Percentiles rank a stretch among this genome's conserved stretches.
These are phyloP conservation scores for Bufotes viridis DNA, from an alignment of 2,797 vertebrate genomes.

Conservation along the genomic window DNA sequence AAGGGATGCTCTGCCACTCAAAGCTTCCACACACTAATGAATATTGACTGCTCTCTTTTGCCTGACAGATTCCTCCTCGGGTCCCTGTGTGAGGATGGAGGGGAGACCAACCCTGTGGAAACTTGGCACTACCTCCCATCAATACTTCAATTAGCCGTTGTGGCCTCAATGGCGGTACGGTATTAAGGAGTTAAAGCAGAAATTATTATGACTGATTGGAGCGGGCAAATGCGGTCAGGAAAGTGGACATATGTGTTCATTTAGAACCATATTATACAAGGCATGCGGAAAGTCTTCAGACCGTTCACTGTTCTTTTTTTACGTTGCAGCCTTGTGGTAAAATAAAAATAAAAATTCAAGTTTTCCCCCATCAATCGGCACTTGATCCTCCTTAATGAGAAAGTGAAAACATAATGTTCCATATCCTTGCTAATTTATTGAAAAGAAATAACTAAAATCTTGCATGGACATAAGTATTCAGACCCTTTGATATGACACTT, in stretches of 20 bases:
- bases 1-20: constrained; percentile 53
- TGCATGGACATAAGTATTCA: too few species aligned
- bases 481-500: too few species aligned
- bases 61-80: constrained; percentile 60
- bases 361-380: too few species aligned
- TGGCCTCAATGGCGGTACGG: constrained; percentile 2
- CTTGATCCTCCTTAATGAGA: too few species aligned
- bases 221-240: not conserved
- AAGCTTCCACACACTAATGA: constrained; percentile 58
- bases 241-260: constrained; percentile 5
- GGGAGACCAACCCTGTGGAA: constrained; percentile 39
- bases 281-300: too few species aligned
- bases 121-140: constrained; percentile 34
- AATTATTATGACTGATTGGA: constrained; percentile 31
- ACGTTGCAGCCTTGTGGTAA: too few species aligned
- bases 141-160: constrained; percentile 48
- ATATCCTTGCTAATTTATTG: too few species aligned
- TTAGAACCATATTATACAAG: too few species aligned
- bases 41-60: constrained; percentile 63
- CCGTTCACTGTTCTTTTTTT: too few species aligned
- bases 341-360: too few species aligned
- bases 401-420: too few species aligned
- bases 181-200: constrained; percentile 37
- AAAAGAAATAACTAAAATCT: too few species aligned
- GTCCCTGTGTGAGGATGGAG: constrained; percentile 34